These are phyloP conservation scores for Xenopus petersii DNA, from an alignment of 2,797 vertebrate species.

Conservation along the genomic window DNA sequence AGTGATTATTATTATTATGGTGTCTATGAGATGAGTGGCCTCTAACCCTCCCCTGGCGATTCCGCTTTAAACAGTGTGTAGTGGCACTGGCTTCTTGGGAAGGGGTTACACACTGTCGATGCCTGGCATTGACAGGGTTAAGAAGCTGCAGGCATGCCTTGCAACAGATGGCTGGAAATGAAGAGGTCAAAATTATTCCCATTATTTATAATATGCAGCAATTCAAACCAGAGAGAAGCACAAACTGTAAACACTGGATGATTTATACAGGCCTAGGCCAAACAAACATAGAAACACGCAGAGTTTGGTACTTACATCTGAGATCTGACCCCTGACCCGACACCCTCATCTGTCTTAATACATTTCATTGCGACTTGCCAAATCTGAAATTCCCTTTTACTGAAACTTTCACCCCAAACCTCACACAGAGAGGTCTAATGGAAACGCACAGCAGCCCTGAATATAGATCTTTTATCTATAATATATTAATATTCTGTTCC, in stretches of 20 bases:
- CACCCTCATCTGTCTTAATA: constrained; percentile 35
- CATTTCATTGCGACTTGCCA: constrained; percentile 26
- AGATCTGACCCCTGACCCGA: constrained; percentile 27
- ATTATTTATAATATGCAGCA: constrained; percentile 37
- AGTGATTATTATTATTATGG: no score
- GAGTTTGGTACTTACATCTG: constrained; percentile 17
- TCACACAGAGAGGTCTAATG: not conserved
- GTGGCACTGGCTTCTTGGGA: no score
- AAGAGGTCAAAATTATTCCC: constrained; percentile 26
- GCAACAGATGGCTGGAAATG: constrained; percentile 16
- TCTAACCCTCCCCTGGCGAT: no score
- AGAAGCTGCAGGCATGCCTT: not conserved
- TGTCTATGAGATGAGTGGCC: no score
- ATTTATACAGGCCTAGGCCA: constrained; percentile 31
- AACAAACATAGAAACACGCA: constrained; percentile 31
- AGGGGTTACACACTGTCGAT: not conserved
- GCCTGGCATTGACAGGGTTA: constrained; percentile 5
- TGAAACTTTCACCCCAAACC: constrained; percentile 11
- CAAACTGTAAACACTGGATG: constrained; percentile 36
- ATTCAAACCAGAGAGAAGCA: constrained; percentile 30
- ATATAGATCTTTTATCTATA: no score
- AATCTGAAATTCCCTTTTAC: constrained; percentile 29
- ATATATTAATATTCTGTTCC: no score
- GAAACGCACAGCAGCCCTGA: no score
- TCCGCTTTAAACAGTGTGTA: no score